Evolutionary conservation across 2,888 invertebrate genomes (phyloP), one percentile per base, ranked within the genome.

Genomic region (Scrobipalpa atriplicella): DNA sequence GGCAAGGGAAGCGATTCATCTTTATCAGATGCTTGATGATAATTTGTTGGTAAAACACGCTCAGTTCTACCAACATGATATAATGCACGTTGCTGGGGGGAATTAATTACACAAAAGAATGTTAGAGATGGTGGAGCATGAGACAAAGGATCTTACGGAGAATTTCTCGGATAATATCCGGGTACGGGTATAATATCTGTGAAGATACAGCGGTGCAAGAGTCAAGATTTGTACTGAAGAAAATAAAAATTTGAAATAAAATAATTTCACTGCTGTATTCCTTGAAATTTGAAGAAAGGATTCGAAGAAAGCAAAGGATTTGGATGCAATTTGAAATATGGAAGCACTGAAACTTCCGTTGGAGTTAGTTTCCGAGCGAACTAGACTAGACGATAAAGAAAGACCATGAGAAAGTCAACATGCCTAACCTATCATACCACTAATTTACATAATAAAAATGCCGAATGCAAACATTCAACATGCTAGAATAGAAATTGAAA

Each of bases 1-100:
- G 73, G 68, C 72, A 66, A 62, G 72, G 74, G 76, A 78, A 77
- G 78, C 74, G 71, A 75, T 75, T 71, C 73, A 72, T 74, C 70
- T 76, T 67, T 68, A 67, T 72, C 69, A 67, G 66, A 68, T 60
- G 69, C 72, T 72, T 77, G 74, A 73, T 67, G 73, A 77, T 78
- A 76, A 77, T 78, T 79, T 79, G 76, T 75, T 71, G 64, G 69
- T 65, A 71, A 71, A 70, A 70, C 74, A 68, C 62, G 38, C 41
- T 19, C 9, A 60, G 62, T 52, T 19, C 58, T 29, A n/a, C 61
- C 61, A 39, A 41, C 61, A 11, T 19, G 41, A 38, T 29, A 58
- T 58, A 52, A 43, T 41, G 41, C 52, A 29, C 21, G 62, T 10
- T 0, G 38, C 61, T 21, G 16, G 52, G 39, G 64, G 38, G 16